These are phyloP conservation scores for Ectobius pallidus DNA, from an alignment of 2,888 invertebrate species.

Conservation along the genomic window DNA sequence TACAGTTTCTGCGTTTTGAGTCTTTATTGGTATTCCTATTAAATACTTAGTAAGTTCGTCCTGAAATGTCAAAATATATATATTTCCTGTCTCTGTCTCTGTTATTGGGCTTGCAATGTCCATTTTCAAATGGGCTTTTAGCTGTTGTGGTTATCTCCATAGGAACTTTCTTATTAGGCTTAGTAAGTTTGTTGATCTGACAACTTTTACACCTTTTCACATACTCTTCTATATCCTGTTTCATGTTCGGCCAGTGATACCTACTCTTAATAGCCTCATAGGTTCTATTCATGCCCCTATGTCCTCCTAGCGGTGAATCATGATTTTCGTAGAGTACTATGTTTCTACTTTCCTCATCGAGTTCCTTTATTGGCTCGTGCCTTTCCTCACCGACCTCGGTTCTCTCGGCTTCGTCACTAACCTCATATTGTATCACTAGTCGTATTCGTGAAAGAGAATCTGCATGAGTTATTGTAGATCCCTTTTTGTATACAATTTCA, in stretches of 20 bases:
- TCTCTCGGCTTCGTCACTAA: neutral
- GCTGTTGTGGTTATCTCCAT: neutral
- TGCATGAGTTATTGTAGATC: neutral
- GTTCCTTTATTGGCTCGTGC: no score
- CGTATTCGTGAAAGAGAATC: no score
- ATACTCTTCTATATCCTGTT: neutral
- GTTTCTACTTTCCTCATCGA: neutral
- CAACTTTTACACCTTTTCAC: neutral
- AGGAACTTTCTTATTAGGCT: neutral
- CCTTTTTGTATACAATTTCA: slow-evolving; percentile 46
- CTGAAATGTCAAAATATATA: slow-evolving; percentile 7
- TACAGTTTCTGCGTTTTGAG: slow-evolving; percentile 48
- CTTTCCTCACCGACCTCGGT: neutral
- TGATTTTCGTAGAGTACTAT: neutral
- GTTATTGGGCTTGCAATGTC: slow-evolving; percentile 2
- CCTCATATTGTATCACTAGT: no score
- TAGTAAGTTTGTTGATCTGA: neutral
- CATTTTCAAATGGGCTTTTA: neutral
- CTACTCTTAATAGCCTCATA: neutral
- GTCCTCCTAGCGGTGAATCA: slow-evolving; percentile 5
- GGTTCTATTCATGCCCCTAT: neutral
- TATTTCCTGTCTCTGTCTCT: neutral
- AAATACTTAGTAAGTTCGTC: slow-evolving; percentile 1
- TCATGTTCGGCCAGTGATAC: neutral
- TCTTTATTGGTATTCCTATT: slow-evolving; percentile 45